phyloP scores from a whole-genome alignment of 1,140 invertebrate species.

The Aphidius gifuensis region DNA sequence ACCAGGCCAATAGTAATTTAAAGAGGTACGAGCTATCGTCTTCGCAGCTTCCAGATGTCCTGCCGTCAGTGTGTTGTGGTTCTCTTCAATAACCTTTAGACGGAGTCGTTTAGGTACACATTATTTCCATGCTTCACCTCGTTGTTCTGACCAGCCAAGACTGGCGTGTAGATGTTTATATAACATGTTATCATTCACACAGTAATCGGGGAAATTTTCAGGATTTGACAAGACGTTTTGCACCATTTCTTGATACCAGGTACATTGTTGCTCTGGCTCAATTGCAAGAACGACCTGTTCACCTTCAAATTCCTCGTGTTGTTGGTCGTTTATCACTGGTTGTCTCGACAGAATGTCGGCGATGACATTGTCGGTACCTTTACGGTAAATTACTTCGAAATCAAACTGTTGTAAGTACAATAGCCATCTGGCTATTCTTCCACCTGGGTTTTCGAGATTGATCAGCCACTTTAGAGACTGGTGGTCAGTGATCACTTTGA shows the following conservation, averaged over 20 bases:
- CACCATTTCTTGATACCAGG: neutral
- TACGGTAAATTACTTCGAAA: constrained; percentile 45
- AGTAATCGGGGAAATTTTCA: constrained; percentile 17
- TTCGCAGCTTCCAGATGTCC: constrained; percentile 29
- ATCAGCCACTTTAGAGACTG: constrained; percentile 48
- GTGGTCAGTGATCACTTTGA: constrained; percentile 54
- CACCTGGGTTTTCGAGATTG: constrained; percentile 43
- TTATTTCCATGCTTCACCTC: constrained; percentile 23
- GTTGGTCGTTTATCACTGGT: neutral
- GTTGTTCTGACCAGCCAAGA: neutral
- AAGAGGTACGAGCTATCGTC: constrained; percentile 20
- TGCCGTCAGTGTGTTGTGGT: constrained; percentile 22
- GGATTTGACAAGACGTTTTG: constrained; percentile 9
- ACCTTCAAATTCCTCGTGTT: neutral
- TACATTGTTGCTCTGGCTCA: neutral
- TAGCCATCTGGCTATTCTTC: constrained; percentile 49
- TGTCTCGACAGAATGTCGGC: constrained; percentile 39
- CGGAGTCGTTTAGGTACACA: constrained; percentile 11
- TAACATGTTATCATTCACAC: constrained; percentile 3
- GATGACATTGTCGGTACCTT: constrained; percentile 38
- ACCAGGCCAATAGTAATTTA: constrained; percentile 29
- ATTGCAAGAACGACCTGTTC: neutral
- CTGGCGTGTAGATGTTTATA: constrained; percentile 13
- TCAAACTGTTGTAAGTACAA: constrained; percentile 46
- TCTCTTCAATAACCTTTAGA: constrained; percentile 3